Evolutionary conservation across 2,888 invertebrate genomes (phyloP), one percentile per base, ranked within the genome.

Genomic region (Cataglyphis livida): DNA sequence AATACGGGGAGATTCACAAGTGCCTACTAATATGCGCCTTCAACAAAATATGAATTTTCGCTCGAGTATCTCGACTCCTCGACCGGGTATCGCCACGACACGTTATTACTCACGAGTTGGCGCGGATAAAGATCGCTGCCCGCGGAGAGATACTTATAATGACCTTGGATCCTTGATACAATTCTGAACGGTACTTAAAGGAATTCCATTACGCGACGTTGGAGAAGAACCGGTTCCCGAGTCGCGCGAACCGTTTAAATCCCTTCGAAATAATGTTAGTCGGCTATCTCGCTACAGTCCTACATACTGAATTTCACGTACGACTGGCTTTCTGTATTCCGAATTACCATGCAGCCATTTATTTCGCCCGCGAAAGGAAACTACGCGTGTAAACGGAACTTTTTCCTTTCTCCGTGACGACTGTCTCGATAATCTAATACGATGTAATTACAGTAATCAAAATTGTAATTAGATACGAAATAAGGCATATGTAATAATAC

Each of bases 81-180:
- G 6, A 1, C 15, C 70, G n/a, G 7, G 7, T 18, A 70, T 61
- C 62, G 48, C 35, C 51, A 66, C 25, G 57, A 35, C 71, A 38
- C 68, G 54, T 64, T 51, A 51, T 51, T n/a, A 35, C 73, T n/a
- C 70, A 62, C 51, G 51, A 70, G 71, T 75, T 84, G 57, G 68
- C 82, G 51, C 64, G 68, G 68, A 78, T 68, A 74, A 81, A 61
- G 64, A 64, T 82, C 75, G 81, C 51, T 78, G 73, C 57, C 64
- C 44, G 32, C 51, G 62, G 64, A 83, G 71, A 81, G 81, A 85
- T 71, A 83, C 71, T 71, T 54, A 75, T 68, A 82, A 89, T 81
- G 90, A 90, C 90, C 90, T 90, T 90, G 90, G 88, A 66, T 84
- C 85, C 84, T 51, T 89, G 89, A 90, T 90, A 90, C 90, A 89